Conservation (phyloP, 2,888 invertebrate species). For the Ephialtes manifestator region DNA sequence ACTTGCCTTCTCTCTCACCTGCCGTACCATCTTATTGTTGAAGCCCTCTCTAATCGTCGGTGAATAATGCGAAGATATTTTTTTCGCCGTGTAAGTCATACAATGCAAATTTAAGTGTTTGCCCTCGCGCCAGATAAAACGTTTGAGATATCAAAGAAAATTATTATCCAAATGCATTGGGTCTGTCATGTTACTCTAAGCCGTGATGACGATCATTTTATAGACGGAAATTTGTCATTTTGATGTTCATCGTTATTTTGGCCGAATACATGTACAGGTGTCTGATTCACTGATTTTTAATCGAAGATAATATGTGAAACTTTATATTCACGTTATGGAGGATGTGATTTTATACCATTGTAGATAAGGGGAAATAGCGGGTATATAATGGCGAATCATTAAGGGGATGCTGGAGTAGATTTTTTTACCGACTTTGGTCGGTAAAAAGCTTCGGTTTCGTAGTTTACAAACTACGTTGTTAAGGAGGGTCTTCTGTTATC, state of each 20-base stretch:
- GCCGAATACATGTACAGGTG: not conserved
- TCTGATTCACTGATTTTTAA: not conserved
- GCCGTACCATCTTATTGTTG: conserved; percentile 52
- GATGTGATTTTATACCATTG: no score
- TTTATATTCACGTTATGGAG: not conserved
- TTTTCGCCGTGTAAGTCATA: conserved; percentile 47
- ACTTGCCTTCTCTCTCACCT: conserved; percentile 53
- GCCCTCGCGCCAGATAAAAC: conserved; percentile 43
- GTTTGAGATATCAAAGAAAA: conserved; percentile 56
- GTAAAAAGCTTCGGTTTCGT: no score
- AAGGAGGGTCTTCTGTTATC: no score
- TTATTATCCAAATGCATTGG: conserved; percentile 24
- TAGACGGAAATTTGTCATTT: conserved; percentile 6
- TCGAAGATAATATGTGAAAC: not conserved
- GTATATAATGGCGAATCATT: no score
- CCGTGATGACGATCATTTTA: conserved; percentile 24
- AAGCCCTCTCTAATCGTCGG: conserved; percentile 49
- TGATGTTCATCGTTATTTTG: not conserved
- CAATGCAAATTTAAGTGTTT: conserved; percentile 62
- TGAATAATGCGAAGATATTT: conserved; percentile 47
- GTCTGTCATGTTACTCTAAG: not conserved
- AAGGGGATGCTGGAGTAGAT: no score
- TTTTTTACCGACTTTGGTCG: no score
- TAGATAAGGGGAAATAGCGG: no score
- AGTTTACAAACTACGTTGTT: no score